Evolutionary conservation across 2,888 invertebrate species (phyloP), one percentile per base, ranked within the genome.

Genomic region (Ephialtes manifestator): DNA sequence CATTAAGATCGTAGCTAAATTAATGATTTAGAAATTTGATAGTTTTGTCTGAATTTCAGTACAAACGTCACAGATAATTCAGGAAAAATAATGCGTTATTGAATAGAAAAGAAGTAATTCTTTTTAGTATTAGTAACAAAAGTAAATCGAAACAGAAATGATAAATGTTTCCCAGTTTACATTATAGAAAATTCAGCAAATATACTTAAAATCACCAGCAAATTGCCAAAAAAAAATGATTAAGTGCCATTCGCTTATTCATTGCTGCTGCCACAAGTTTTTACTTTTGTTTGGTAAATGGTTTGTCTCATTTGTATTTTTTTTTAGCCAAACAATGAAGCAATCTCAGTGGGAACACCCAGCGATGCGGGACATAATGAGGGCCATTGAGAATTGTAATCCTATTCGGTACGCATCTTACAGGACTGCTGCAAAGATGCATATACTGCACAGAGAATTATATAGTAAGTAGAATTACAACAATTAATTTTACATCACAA

Each of bases 341-440:
- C 93, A 94, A 77, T 95, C 95, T 87, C 95, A 95, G 89, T 95
- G 95, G 94, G 95, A 96, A 89, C 96, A 96, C 92, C 96, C 96
- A 24, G 95, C 95, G 85, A 96, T 96, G 94, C 91, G 93, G 51
- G 95, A 95, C 87, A 95, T 96, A 18, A 94, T 95, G 90, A 95
- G 95, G 86, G 94, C 94, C 55, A 92, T 97, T 35, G 95, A 96
- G 87, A 96, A 96, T 81, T 96, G 96, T 89, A 96, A 97, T 91
- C 95, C 95, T 68, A 96, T 97, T 83, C 96, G 96, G 91, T 97
- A 97, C 94, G 96, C 96, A 86, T 96, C 96, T 2, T 97, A 98
- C 91, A 95, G 97, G 87, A 96, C 97, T 84, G 97, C 97, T 18
- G 95, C 96, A 86, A 98, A 98, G 94, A 95, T 96, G 87, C 94